Percentiles rank a stretch among this genome's conserved stretches.
These are phyloP conservation scores for Antrozous pallidus DNA, from an alignment of 2,797 vertebrate species.

Conservation along the genomic window DNA sequence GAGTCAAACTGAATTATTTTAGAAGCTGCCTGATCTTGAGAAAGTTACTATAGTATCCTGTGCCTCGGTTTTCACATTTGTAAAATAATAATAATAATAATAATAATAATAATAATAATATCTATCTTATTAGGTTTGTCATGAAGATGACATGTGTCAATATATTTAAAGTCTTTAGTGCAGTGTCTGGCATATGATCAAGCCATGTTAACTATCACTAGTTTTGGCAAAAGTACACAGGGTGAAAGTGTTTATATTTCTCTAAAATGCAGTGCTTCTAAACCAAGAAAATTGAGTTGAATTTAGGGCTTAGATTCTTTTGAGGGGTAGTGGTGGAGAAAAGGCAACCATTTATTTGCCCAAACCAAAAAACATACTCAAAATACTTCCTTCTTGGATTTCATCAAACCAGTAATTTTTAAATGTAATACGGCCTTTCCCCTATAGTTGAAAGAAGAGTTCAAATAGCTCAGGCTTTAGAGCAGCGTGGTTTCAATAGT, in stretches of 20 bases:
- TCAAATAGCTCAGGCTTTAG: background rate
- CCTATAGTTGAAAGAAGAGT: background rate
- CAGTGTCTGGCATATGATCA: background rate
- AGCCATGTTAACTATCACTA: background rate
- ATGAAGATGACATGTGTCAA: background rate
- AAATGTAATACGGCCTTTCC: background rate
- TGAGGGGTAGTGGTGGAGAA: fast-evolving
- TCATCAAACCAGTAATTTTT: background rate
- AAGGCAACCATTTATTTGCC: background rate
- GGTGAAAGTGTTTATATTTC: background rate
- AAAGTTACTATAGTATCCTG: background rate
- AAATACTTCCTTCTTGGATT: background rate
- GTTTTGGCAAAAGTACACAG: background rate
- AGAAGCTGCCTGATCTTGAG: background rate
- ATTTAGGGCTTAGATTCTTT: background rate
- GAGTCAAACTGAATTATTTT: background rate
- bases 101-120: background rate
- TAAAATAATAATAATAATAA: background rate
- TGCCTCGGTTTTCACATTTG: background rate
- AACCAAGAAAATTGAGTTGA: slow-evolving; percentile 10
- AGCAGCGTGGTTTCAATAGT: background rate
- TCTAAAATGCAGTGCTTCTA: background rate
- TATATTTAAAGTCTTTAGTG: background rate
- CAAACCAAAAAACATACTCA: background rate
- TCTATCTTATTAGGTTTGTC: background rate